phyloP scores from a whole-genome alignment of 2,888 invertebrate genomes.

The Caenorhabditis virilis region DNA sequence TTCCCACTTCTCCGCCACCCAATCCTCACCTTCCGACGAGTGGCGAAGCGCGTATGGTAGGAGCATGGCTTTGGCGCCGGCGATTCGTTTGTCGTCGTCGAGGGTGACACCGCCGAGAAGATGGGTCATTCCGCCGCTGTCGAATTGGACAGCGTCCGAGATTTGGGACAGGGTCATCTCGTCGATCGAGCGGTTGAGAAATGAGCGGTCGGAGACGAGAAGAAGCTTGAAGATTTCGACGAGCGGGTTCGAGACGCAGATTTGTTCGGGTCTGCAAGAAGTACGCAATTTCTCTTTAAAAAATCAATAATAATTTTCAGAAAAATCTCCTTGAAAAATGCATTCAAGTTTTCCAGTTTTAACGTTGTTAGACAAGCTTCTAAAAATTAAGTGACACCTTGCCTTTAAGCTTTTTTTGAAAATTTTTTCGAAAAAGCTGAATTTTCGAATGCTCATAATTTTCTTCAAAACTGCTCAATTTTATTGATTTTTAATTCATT shows the following conservation, averaged over 20 bases:
- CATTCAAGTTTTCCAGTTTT: too few relatives aligned
- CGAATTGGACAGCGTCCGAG: conserved; percentile 58
- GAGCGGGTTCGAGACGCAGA: conserved; percentile 67
- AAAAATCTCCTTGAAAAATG: too few relatives aligned
- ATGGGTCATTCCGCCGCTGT: conserved; percentile 62
- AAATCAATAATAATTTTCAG: too few relatives aligned
- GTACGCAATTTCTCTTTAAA: too few relatives aligned
- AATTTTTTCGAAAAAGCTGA: too few relatives aligned
- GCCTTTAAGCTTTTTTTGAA: too few relatives aligned
- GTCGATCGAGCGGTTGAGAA: conserved; percentile 57
- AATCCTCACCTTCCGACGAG: conserved; percentile 56
- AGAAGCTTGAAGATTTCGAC: conserved; percentile 65
- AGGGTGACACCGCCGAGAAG: conserved; percentile 63
- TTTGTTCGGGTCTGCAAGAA: conserved; percentile 54
- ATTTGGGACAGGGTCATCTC: conserved; percentile 64
- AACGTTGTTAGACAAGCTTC: too few relatives aligned
- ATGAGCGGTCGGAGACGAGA: conserved; percentile 55
- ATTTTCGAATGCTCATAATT: too few relatives aligned
- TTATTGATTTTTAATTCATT: too few relatives aligned
- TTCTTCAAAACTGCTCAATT: too few relatives aligned
- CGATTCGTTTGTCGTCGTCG: conserved; percentile 53
- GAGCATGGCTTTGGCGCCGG: conserved; percentile 65
- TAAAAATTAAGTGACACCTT: too few relatives aligned
- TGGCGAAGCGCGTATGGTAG: conserved; percentile 67
- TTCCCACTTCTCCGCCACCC: conserved; percentile 67